These are phyloP conservation scores for Tanytarsus gracilentus DNA, from an alignment of 2,888 invertebrate genomes.

Conservation along the genomic window DNA sequence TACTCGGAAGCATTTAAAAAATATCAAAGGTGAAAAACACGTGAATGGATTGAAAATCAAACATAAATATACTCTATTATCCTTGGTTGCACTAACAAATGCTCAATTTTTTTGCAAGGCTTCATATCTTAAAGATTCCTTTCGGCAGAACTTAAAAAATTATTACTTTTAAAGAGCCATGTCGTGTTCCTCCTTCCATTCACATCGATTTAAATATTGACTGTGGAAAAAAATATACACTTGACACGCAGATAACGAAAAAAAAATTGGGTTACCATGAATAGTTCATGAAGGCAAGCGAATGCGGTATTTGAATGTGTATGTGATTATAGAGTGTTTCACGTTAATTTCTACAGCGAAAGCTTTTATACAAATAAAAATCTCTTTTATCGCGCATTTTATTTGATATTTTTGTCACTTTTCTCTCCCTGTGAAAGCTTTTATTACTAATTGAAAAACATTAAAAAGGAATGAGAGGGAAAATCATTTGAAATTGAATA, in stretches of 20 bases:
- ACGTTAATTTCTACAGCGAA: neutral
- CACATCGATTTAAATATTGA: neutral
- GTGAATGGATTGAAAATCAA: no score
- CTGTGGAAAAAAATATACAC: neutral
- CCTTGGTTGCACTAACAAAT: no score
- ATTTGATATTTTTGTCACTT: neutral
- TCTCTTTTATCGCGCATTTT: neutral
- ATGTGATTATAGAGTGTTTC: neutral
- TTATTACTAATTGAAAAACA: no score
- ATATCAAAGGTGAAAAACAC: no score
- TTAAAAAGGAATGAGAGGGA: no score
- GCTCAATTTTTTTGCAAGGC: no score
- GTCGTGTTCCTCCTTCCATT: neutral
- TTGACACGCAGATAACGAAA: neutral
- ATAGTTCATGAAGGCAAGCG: conserved; percentile 10
- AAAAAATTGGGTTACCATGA: conserved; percentile 15
- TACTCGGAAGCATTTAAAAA: no score
- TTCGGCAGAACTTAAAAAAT: no score
- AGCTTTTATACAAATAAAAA: neutral
- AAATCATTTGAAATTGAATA: neutral
- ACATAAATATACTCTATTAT: no score
- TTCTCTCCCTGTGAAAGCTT: no score
- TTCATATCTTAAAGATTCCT: no score
- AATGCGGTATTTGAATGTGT: neutral
- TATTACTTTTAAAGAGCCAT: no score